Evolutionary conservation across 1,140 invertebrate species (phyloP), one percentile per base, ranked within the genome.

Genomic region (Euglossa dilemma): DNA sequence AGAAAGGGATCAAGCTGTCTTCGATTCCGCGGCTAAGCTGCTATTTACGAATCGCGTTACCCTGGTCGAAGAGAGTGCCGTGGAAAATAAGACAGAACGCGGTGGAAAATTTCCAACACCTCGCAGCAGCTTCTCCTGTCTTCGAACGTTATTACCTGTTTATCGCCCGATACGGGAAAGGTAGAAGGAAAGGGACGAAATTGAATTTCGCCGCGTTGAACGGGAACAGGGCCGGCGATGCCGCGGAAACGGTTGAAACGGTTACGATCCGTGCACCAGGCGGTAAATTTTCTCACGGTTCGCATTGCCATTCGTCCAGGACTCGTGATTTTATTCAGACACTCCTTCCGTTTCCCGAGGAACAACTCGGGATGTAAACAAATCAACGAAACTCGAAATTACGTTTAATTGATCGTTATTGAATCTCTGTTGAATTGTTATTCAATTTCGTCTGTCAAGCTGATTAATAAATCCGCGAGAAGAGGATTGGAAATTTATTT

Each of bases 81-180:
- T 25, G 8, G 25, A 9, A 11, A 57, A n/a, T 7, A n/a, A 23
- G 6, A 6, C 23, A 18, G 57, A 9, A 43, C 14, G 20, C 2
- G 54, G 6, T 12, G 25, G 7, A 9, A 50, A 71, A 50, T 36
- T 75, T 50, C 36, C 28, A 63, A 59, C n/a, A 14, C 16, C 56
- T 73, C 73, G 59, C 43, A 7, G 25, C 57, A 57, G 43, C 52
- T 73, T 57, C 52, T 56, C 73, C 25, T 63, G 45, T 63, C 63
- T 75, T 63, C 73, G 57, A 75, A 63, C 45, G 73, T 63, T 63
- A 75, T 75, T 63, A 36, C 73, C 45, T 75, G 59, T 36, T 75
- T 63, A 50, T 63, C 73, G 43, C 73, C 25, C 63, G 28, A 50
- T 25, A 36, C 23, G 18, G 28, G 50, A 56, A 36, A 36, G 36